Percentiles rank a stretch among this genome's conserved stretches.
Conservation (phyloP, 92 coral and sea anemone genomes). For the Paramuricea clavata region DNA sequence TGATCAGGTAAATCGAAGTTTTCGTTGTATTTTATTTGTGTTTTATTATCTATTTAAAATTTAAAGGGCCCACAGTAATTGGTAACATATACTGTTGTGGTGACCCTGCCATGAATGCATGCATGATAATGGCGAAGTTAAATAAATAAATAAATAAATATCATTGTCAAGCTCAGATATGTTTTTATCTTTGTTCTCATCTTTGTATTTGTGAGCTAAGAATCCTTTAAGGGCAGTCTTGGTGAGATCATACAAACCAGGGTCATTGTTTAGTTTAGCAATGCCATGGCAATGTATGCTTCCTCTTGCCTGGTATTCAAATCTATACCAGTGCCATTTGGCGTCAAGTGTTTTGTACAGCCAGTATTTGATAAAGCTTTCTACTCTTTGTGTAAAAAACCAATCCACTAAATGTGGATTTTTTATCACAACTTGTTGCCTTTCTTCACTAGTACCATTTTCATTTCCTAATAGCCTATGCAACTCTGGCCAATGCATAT, state of each 20-base stretch:
- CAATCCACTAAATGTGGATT: slow-evolving; percentile 64
- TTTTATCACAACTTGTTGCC: slow-evolving; percentile 57
- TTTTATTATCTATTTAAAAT: too few relatives aligned
- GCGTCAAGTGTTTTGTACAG: slow-evolving; percentile 79
- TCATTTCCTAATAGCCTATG: slow-evolving; percentile 51
- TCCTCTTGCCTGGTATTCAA: slow-evolving; percentile 84
- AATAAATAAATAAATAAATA: too few relatives aligned
- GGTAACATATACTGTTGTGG: too few relatives aligned
- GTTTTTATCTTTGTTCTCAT: slow-evolving; percentile 64
- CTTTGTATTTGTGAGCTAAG: slow-evolving; percentile 80
- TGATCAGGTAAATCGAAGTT: too few relatives aligned
- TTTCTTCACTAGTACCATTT: slow-evolving; percentile 61
- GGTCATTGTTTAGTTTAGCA: slow-evolving; percentile 73
- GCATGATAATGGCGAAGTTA: too few relatives aligned
- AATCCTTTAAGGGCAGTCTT: slow-evolving; percentile 76
- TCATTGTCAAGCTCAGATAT: slow-evolving; percentile 68
- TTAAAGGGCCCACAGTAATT: too few relatives aligned
- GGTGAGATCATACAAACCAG: slow-evolving; percentile 81
- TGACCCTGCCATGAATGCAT: too few relatives aligned
- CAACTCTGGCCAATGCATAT: slow-evolving; percentile 72
- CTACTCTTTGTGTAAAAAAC: slow-evolving; percentile 83
- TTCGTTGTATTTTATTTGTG: too few relatives aligned
- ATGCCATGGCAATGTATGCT: slow-evolving; percentile 55
- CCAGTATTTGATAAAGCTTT: slow-evolving; percentile 82
- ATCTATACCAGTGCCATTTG: slow-evolving; percentile 85